Percentiles rank a stretch among this genome's conserved stretches.
Evolutionary conservation across 2,797 vertebrate genomes (phyloP).

Genomic region (Nasua narica): DNA sequence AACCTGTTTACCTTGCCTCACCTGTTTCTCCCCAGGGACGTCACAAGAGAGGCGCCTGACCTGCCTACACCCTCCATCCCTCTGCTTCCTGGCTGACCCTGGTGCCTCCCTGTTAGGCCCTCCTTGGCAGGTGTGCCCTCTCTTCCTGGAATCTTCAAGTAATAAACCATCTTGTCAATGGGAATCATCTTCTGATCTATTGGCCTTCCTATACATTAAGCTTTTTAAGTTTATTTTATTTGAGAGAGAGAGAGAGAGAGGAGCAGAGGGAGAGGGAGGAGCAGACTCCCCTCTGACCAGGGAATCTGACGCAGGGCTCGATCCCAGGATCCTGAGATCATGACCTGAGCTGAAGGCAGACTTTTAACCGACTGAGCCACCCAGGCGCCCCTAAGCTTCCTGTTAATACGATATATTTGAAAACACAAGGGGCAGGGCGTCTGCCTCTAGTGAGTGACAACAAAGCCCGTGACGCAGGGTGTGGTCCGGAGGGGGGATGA

Average conservation of each 20-base stretch:
- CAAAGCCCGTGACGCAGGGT: not conserved
- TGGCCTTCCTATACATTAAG: not conserved
- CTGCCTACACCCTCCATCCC: no score
- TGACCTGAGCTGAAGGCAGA: not conserved
- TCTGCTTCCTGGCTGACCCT: not conserved
- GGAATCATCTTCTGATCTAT: not conserved
- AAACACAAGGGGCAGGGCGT: not conserved
- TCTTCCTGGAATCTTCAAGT: not conserved
- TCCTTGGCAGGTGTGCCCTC: not conserved
- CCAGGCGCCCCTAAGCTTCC: not conserved
- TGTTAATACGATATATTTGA: not conserved
- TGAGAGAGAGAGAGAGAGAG: not conserved
- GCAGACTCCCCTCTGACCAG: not conserved
- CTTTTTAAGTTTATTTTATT: not conserved
- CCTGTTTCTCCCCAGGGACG: not conserved
- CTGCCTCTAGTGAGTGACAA: not conserved
- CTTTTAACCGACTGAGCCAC: not conserved
- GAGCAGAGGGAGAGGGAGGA: not conserved
- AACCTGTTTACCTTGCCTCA: not conserved
- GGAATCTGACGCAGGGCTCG: not conserved
- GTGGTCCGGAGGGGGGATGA: no score
- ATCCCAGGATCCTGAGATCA: not conserved
- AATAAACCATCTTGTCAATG: not conserved
- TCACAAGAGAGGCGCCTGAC: not conserved
- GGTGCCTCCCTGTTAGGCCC: not conserved